Evolutionary conservation across 35 echinoderm and acorn worm genomes (phyloP).

Genomic region (Apostichopus parvimensis): DNA sequence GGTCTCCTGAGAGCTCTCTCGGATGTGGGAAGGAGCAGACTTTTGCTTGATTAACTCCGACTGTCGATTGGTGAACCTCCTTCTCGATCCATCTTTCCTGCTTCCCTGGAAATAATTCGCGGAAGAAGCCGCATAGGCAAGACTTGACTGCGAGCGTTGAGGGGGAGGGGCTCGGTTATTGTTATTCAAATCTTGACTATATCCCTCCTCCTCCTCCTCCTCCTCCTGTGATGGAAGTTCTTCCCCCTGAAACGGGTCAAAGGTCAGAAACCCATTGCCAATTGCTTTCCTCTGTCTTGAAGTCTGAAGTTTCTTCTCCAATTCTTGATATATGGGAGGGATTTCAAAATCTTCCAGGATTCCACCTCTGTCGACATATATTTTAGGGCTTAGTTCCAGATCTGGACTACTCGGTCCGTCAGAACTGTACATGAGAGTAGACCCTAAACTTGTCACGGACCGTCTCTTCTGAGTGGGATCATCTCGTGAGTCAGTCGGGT

Average conservation of each 20-base stretch:
- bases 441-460: slow-evolving; percentile 20
- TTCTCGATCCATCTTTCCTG: neutral
- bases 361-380: slow-evolving; percentile 9
- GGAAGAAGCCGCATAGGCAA: neutral
- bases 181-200: slow-evolving; percentile 5
- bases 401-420: slow-evolving; percentile 22
- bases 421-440: slow-evolving; percentile 16
- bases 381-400: neutral
- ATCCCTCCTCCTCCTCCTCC: neutral
- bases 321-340: slow-evolving; percentile 21
- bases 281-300: neutral
- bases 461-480: neutral
- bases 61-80: slow-evolving; percentile 34
- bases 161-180: neutral
- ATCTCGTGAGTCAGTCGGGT: neutral
- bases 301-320: neutral
- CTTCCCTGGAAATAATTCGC: neutral
- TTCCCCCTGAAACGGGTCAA: slow-evolving; percentile 24
- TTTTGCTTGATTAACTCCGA: slow-evolving; percentile 37
- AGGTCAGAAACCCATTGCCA: neutral
- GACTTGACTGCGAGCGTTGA: slow-evolving; percentile 18
- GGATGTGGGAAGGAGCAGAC: slow-evolving; percentile 15
- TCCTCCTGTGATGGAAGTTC: neutral
- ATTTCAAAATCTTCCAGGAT: slow-evolving; percentile 42
- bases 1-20: neutral